Percentiles rank a stretch among this genome's conserved stretches.
Evolutionary conservation across 2,888 invertebrate species (phyloP).

Genomic region (Drosophila melanosoma): DNA sequence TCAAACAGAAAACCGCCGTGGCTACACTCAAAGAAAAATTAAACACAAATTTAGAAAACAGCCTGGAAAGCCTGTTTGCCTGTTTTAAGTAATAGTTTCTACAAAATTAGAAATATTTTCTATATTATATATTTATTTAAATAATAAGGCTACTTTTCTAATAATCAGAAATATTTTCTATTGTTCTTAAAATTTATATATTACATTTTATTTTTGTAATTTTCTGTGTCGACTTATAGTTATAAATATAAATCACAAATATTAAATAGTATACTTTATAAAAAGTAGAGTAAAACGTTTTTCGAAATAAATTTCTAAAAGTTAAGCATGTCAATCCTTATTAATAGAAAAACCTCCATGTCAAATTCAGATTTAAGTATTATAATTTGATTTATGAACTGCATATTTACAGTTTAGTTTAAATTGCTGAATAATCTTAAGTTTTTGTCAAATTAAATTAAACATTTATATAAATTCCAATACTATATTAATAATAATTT

Average conservation of each 20-base stretch:
- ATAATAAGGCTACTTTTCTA: neutral
- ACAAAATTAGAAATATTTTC: neutral
- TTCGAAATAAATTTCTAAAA: too few species aligned
- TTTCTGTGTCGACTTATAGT: too few species aligned
- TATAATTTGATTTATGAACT: neutral
- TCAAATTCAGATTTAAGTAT: neutral
- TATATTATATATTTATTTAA: neutral
- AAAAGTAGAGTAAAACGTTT: too few species aligned
- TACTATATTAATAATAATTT: neutral
- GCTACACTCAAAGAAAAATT: neutral
- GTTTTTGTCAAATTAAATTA: neutral
- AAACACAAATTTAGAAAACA: neutral
- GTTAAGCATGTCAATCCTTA: neutral
- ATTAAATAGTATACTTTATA: too few species aligned
- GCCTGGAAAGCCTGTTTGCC: neutral
- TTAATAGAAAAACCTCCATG: neutral
- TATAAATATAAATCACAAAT: too few species aligned
- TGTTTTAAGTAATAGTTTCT: neutral
- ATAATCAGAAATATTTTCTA: too few species aligned
- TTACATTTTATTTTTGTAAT: too few species aligned
- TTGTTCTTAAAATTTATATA: too few species aligned
- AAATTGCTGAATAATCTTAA: neutral
- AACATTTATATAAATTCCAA: neutral
- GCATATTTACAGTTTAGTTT: neutral
- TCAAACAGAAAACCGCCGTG: conserved; percentile 1